Base-by-base conservation (phyloP, 2,797 vertebrate genomes). In the Myotis planiceps region DNA sequence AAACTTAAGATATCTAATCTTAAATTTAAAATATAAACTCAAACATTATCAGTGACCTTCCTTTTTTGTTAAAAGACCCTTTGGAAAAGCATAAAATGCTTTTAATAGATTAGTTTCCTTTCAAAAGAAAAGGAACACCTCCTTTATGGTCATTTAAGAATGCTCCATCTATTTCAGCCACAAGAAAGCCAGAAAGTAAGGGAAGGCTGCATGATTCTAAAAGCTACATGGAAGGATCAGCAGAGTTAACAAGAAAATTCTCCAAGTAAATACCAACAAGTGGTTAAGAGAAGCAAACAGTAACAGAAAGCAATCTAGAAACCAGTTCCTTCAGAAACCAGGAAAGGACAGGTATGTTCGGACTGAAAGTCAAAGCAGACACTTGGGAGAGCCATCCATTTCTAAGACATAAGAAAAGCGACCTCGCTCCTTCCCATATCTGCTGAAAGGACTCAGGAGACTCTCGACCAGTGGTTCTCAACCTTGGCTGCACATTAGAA, bases 11-110 rank as follows among this genome's bases (percentile, higher is more conserved):
- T 69, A 76, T 6, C 58, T 60, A 65, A 92, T 55, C 34, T 81
- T 88, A 80, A 78, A 21, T 79, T 90, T 90, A 80, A 84, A 96
- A 88, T 63, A 74, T 53, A 74, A 88, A 80, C 49, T 78, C 25
- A 87, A 95, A 51, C 18, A 68, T n/a, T 32, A 5, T 27, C 90
- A 85, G 65, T 27, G 13, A 60, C 27, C 32, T 84, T 92, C 74
- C 10, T 68, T 60, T 80, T 81, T 81, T 49, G 32, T 42, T 1
- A 65, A 75, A 49, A 58, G 21, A 81, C 27, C 29, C 66, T 89
- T 83, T 80, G 9, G 34, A 89, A 96, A 95, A 88, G 10, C 37
- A 79, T 34, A 83, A 86, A 82, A 93, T n/a, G 27, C 29, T 76
- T 81, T 42, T 27, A 82, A 42, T 47, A 12, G 13, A 53, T 84